Evolutionary conservation across 2,888 invertebrate species (phyloP), one percentile per base, ranked within the genome.

Genomic region (Oxycera nigricornis): DNA sequence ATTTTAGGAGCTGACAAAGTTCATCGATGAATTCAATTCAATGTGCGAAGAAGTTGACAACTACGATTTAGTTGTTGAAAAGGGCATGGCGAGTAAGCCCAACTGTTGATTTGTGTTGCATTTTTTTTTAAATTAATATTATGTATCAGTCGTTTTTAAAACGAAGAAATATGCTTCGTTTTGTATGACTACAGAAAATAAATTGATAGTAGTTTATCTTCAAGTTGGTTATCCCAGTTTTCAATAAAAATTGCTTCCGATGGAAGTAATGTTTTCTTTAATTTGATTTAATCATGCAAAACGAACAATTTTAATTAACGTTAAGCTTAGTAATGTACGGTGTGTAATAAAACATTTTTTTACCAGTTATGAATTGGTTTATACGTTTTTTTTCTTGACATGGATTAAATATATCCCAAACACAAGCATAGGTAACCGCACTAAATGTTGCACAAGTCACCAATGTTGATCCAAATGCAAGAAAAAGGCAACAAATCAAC

Each of bases 41-140:
- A 80, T 84, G 80, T 83, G 82, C 57, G 79, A 81, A 41, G 83
- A 85, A 74, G 82, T 83, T 6, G 81, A 82, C 3, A 76, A 81
- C n/a, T 85, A 80, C 77, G 75, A 82, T 24, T 17, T 84, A 3
- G 72, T 81, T n/a, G 75, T 83, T 30, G 84, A 73, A 14, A 57
- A 55, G 35, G 30, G 31, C 22, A 70, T 24, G 46, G n/a, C n/a
- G 2, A 57, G 46, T 46, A 55, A n/a, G n/a, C n/a, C 11, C n/a
- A 50, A 17, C 11, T 50, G 11, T 9, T 50, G 11, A 7, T 39
- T 39, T 39, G 39, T 35, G 35, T 35, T 35, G 11, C 35, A 35
- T 6, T 35, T 35, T 35, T 35, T 7, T 35, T 7, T 11, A 6
- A 35, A 7, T 35, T 35, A 7, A 35, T 35, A 7, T 35, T 11